Conservation (phyloP, 1,140 invertebrate genomes). For the Pseudoatta argentina region DNA sequence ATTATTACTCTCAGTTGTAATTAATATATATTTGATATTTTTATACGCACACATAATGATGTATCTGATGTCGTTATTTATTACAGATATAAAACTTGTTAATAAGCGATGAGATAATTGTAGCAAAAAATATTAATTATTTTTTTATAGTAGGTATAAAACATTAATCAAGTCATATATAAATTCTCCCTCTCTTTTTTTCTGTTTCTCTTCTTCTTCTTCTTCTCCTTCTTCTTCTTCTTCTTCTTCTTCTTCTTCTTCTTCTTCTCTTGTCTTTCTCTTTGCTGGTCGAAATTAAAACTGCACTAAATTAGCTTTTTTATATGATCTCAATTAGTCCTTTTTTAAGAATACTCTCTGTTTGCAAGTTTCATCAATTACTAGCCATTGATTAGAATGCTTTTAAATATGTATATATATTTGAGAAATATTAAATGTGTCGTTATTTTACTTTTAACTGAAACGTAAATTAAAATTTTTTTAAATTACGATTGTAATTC, state of each 20-base stretch:
- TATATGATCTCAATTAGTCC: not conserved
- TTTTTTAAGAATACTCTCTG: not conserved
- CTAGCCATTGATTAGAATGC: not conserved
- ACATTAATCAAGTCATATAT: not conserved
- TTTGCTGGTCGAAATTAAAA: not conserved
- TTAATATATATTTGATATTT: conserved; percentile 16
- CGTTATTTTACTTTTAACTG: not conserved
- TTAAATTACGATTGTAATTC: not conserved
- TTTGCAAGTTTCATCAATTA: not conserved
- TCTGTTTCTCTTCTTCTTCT: not conserved
- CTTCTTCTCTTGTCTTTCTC: not conserved
- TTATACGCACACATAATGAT: not conserved
- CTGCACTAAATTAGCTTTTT: not conserved
- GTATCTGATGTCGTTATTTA: not conserved
- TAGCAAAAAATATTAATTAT: not conserved
- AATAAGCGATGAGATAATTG: not conserved
- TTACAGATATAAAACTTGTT: not conserved
- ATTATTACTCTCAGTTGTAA: not conserved
- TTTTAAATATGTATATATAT: not conserved
- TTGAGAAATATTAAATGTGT: not conserved
- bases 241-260: not conserved
- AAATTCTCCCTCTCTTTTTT: not conserved
- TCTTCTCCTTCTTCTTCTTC: not conserved
- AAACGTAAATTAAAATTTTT: not conserved
- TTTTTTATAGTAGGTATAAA: not conserved